Evolutionary conservation across 2,888 invertebrate genomes (phyloP).

Genomic region (Trichacis sp.): DNA sequence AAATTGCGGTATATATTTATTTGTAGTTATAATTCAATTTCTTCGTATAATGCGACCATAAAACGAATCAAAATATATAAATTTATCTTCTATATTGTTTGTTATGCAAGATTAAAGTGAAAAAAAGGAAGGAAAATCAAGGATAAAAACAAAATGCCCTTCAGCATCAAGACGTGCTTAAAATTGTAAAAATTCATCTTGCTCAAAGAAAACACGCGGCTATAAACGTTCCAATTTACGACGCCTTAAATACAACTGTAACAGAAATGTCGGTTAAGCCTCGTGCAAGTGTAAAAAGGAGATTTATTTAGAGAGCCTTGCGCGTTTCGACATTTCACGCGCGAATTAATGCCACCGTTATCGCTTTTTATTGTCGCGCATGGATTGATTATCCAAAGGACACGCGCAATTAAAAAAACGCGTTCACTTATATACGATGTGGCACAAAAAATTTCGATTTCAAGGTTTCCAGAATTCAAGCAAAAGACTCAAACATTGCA

Average conservation of each 20-base stretch:
- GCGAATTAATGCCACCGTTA: constrained; percentile 47
- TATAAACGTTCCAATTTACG: neutral
- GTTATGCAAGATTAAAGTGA: too few relatives aligned
- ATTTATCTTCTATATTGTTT: too few relatives aligned
- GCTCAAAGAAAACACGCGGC: neutral
- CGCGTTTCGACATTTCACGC: constrained; percentile 44
- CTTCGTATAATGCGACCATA: too few relatives aligned
- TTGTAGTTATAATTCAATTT: too few relatives aligned
- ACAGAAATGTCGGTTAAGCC: neutral
- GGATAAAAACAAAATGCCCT: neutral
- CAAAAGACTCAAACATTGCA: too few relatives aligned
- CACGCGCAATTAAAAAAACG: constrained; percentile 1
- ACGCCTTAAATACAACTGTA: neutral
- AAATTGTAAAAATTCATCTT: neutral
- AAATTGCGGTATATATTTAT: too few relatives aligned
- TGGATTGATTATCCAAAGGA: constrained; percentile 26
- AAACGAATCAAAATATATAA: too few relatives aligned
- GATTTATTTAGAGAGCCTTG: constrained; percentile 29
- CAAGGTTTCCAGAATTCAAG: constrained; percentile 2
- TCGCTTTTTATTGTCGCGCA: constrained; percentile 29
- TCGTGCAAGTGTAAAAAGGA: neutral
- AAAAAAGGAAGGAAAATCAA: neutral
- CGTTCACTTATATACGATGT: neutral
- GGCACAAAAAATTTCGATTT: neutral
- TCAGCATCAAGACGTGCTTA: neutral